Evolutionary conservation across 23 tunicate genomes (phyloP).

Genomic region (Botrylloides violaceus): DNA sequence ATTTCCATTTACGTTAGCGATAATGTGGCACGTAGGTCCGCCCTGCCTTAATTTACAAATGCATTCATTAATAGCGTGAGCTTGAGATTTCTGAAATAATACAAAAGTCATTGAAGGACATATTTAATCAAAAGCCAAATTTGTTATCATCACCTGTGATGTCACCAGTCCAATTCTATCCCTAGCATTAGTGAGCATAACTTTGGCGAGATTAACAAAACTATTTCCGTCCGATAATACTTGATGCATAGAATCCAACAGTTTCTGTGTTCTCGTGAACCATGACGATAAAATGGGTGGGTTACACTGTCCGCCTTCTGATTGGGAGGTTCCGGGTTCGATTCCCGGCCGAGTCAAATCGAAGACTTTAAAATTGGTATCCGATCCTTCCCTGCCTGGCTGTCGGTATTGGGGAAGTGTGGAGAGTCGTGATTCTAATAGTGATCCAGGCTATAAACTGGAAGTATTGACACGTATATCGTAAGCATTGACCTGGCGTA

Average conservation of each 20-base stretch:
- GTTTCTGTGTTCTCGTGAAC: slow-evolving; percentile 8
- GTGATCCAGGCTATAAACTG: no score
- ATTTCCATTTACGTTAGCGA: slow-evolving; percentile 12
- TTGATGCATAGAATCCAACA: slow-evolving; percentile 2
- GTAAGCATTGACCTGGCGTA: no score
- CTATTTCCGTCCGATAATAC: not conserved
- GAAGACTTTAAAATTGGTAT: no score
- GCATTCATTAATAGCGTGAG: slow-evolving; percentile 25
- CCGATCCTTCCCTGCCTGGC: no score
- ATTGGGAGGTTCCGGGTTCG: no score
- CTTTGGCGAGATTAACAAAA: slow-evolving; percentile 2
- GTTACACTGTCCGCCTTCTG: no score
- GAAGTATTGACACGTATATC: no score
- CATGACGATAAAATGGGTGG: slow-evolving; percentile 10
- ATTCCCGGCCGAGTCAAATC: no score
- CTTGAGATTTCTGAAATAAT: slow-evolving; percentile 12
- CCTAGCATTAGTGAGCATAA: slow-evolving; percentile 3
- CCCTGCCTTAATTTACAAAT: slow-evolving; percentile 5
- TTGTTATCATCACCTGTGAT: slow-evolving; percentile 9
- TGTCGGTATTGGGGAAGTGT: no score
- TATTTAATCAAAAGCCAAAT: not conserved
- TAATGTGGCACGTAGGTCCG: slow-evolving; percentile 13
- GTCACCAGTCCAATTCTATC: slow-evolving; percentile 15
- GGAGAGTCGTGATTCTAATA: no score
- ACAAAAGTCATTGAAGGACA: no score